These are phyloP conservation scores for Pollenia griseotomentosa DNA, from an alignment of 2,888 invertebrate genomes.

Conservation along the genomic window DNA sequence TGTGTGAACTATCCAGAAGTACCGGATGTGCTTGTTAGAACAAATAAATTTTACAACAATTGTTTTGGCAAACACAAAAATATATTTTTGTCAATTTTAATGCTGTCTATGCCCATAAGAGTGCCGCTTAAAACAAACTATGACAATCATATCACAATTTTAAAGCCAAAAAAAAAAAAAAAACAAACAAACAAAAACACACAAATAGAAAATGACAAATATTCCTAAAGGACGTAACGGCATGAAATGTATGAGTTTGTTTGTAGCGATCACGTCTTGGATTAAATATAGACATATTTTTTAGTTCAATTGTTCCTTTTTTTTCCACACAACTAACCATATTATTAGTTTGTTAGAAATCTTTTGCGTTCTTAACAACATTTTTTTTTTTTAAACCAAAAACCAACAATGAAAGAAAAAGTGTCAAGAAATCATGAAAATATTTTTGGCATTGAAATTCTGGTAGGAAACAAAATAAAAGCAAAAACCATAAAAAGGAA, in stretches of 20 bases:
- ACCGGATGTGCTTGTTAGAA: constrained; percentile 65
- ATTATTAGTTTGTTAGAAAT: constrained; percentile 45
- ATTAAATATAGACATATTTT: constrained; percentile 49
- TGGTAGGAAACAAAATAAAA: neutral
- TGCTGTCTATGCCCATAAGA: neutral
- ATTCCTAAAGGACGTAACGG: constrained; percentile 26
- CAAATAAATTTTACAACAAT: constrained; percentile 51
- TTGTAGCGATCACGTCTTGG: constrained; percentile 31
- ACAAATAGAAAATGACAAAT: constrained; percentile 7
- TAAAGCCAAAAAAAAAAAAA: constrained; percentile 31
- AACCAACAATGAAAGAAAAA: constrained; percentile 31
- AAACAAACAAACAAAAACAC: constrained; percentile 3
- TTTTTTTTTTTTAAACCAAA: neutral
- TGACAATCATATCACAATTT: constrained; percentile 46
- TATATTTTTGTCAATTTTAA: constrained; percentile 30
- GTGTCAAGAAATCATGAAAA: constrained; percentile 28
- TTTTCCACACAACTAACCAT: constrained; percentile 63
- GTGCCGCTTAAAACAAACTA: constrained; percentile 40
- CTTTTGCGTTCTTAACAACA: neutral
- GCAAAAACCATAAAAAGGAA: too few species aligned
- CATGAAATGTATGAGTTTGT: neutral
- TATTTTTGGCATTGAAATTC: constrained; percentile 44
- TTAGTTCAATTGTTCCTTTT: constrained; percentile 49
- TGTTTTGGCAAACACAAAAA: constrained; percentile 57
- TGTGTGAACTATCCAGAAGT: constrained; percentile 30